Conservation (phyloP, 2,888 invertebrate species). For the Margaritifera margaritifera region DNA sequence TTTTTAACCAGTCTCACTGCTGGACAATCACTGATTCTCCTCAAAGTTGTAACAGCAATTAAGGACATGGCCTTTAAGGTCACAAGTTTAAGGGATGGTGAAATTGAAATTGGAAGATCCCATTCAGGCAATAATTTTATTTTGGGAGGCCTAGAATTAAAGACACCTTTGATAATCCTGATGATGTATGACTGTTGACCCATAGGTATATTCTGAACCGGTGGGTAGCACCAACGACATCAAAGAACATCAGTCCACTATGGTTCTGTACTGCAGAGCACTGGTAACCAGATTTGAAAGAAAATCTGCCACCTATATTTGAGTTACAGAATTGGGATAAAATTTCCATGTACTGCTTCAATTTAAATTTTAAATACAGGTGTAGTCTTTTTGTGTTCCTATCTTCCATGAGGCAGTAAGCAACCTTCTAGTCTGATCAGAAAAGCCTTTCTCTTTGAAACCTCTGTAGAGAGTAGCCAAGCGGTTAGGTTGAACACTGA, state of each 20-base stretch:
- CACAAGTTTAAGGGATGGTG: constrained; percentile 6
- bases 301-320: constrained; percentile 14
- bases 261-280: constrained; percentile 9
- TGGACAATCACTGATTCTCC: constrained; percentile 9
- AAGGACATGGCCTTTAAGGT: constrained; percentile 14
- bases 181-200: constrained; percentile 18
- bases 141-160: constrained; percentile 18
- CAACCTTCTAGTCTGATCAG: constrained; percentile 8
- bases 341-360: constrained; percentile 17
- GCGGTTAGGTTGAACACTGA: constrained; percentile 4
- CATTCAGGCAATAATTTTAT: constrained; percentile 14
- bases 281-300: constrained; percentile 6
- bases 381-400: constrained; percentile 17
- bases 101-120: constrained; percentile 11
- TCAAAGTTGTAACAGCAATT: constrained; percentile 13
- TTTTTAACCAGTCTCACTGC: constrained; percentile 9
- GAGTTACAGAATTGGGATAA: constrained; percentile 16
- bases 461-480: constrained; percentile 6
- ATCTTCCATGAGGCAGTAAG: constrained; percentile 14
- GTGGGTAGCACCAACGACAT: constrained; percentile 9
- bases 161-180: constrained; percentile 12
- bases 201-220: constrained; percentile 7
- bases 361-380: constrained; percentile 11
- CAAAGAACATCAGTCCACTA: constrained; percentile 16
- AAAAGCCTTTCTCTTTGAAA: constrained; percentile 10